Evolutionary conservation across 2,113 vertebrate species (phyloP), one percentile per base, ranked within the genome.

Genomic region (Ramphastos sulfuratus): DNA sequence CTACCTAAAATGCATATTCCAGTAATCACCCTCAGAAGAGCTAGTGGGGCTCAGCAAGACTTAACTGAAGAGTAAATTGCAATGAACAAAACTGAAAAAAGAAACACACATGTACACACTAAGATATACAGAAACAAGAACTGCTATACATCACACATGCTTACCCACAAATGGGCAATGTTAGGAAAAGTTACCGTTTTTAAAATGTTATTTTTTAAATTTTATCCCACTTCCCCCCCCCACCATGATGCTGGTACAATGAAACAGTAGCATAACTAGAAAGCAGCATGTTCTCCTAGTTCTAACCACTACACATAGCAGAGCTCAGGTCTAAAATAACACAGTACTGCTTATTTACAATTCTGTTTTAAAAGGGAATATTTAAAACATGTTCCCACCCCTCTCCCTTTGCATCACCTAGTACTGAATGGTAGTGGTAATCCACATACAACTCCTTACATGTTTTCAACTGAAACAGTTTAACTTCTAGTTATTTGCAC

Each of bases 1-100:
- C 52, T 97, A 97, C 92, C 97, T 97, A 95, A 97, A 97, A 97
- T 97, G 97, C 96, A 97, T 96, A 96, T 96, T 95, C 97, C 96
- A 97, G 95, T 95, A 97, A 94, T 97, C 96, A 97, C 95, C 95
- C 93, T 93, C 94, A 95, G 96, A 96, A 97, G 94, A 97, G 96
- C 86, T 95, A 97, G 96, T 92, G 97, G 96, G 96, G 96, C 95
- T 96, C 91, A 96, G 96, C 96, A 97, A 97, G 97, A 96, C 83
- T 91, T 90, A 95, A 96, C 89, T 79, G 90, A 94, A 96, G 58
- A 96, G 48, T 73, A 93, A 93, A 44, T 82, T 64, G 67, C 89
- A 96, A 82, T 96, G 96, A 93, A 95, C 80, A 91, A 76, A 94
- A 96, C 95, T 71, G 89, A 97, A 87, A 85, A 97, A 85, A 77